Conservation (phyloP, 2,888 invertebrate species). For the Drosophila mulleri region DNA sequence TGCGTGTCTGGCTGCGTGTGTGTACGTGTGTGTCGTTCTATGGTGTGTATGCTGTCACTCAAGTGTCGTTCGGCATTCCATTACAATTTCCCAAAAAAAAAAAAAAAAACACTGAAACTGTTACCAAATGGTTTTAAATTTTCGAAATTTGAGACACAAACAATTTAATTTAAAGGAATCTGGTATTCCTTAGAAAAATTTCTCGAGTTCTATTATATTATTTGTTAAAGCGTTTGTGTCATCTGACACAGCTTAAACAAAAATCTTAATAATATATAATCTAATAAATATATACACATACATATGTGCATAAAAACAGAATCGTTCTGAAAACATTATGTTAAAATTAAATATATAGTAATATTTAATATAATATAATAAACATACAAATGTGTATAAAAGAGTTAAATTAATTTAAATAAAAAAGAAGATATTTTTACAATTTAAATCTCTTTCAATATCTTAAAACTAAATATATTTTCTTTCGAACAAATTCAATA, state of each 20-base stretch:
- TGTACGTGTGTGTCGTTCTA: constrained; percentile 20
- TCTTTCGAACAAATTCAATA: not conserved
- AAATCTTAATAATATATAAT: too few relatives aligned
- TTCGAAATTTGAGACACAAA: not conserved
- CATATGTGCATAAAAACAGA: too few relatives aligned
- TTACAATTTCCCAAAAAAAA: constrained; percentile 42
- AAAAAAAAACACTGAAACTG: constrained; percentile 12
- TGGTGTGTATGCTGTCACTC: constrained; percentile 64
- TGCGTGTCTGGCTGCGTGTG: not conserved
- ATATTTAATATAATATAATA: too few relatives aligned
- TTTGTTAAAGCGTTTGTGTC: too few relatives aligned
- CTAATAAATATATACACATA: too few relatives aligned
- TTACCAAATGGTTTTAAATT: constrained; percentile 35
- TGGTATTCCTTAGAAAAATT: too few relatives aligned
- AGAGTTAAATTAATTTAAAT: too few relatives aligned
- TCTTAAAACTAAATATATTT: not conserved
- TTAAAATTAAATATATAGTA: too few relatives aligned
- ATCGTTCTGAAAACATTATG: too few relatives aligned
- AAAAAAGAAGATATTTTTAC: not conserved
- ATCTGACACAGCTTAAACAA: too few relatives aligned
- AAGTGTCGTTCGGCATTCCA: constrained; percentile 58
- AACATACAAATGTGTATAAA: too few relatives aligned
- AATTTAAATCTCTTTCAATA: not conserved
- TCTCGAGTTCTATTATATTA: too few relatives aligned
- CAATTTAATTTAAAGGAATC: not conserved